phyloP scores from a whole-genome alignment of 2,113 vertebrate species.

The Apistogramma diplotaenia region DNA sequence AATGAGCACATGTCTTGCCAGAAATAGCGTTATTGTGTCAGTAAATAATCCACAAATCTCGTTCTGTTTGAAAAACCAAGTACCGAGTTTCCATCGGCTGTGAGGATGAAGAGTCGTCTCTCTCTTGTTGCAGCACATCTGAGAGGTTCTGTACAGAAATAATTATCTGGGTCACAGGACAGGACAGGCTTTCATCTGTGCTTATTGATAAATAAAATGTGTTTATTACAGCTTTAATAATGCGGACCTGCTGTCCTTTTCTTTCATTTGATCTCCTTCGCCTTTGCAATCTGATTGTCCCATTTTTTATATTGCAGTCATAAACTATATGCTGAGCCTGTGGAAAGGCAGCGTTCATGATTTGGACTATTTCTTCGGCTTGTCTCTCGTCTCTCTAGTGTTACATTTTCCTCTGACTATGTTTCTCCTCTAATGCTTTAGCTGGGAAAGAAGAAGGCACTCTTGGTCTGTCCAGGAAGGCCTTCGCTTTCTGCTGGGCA shows the following conservation, averaged over 20 bases:
- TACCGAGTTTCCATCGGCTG: constrained; percentile 30
- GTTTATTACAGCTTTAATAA: background rate
- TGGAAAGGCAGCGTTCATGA: constrained; percentile 55
- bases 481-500: constrained; percentile 47
- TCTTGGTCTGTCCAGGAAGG: constrained; percentile 65
- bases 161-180: constrained; percentile 47
- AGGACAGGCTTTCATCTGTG: constrained; percentile 32
- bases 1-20: background rate
- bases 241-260: constrained; percentile 16
- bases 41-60: background rate
- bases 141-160: constrained; percentile 64
- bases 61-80: background rate
- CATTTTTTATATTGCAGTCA: constrained; percentile 65
- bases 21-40: background rate
- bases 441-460: constrained; percentile 52
- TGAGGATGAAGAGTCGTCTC: constrained; percentile 1
- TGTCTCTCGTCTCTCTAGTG: constrained; percentile 45
- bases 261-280: constrained; percentile 58
- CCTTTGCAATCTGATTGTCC: constrained; percentile 63
- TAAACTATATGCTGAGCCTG: constrained; percentile 46
- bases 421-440: constrained; percentile 46
- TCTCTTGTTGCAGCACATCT: constrained; percentile 14
- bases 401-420: constrained; percentile 50
- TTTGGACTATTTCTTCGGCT: constrained; percentile 44
- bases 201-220: background rate